These are phyloP conservation scores for Prostheceraeus crozeri DNA, from an alignment of 2,888 invertebrate genomes.

Conservation along the genomic window DNA sequence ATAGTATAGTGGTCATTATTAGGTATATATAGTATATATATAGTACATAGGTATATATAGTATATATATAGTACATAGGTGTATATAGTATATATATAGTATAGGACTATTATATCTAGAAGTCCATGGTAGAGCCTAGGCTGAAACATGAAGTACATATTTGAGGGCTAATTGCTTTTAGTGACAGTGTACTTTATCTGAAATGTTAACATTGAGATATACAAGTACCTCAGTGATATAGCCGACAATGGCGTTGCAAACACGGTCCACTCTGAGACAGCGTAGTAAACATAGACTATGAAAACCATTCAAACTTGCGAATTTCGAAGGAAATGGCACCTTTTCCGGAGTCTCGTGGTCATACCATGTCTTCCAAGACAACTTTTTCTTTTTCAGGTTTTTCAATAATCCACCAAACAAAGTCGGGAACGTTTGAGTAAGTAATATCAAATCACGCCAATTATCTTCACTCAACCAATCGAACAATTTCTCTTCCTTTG, in stretches of 20 bases:
- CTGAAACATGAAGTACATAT: no score
- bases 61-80: no score
- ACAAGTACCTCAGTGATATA: constrained; percentile 36
- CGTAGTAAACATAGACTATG: constrained; percentile 37
- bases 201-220: no score
- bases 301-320: constrained; percentile 26
- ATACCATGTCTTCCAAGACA: constrained; percentile 36
- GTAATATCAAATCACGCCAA: constrained; percentile 34
- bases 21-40: no score
- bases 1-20: no score
- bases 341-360: constrained; percentile 30
- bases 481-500: constrained; percentile 23
- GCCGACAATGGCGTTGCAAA: constrained; percentile 34
- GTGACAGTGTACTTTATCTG: no score
- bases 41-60: no score
- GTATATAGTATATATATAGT: no score
- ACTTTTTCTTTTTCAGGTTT: constrained; percentile 26
- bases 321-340: background rate
- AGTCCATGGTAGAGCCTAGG: no score
- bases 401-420: constrained; percentile 31
- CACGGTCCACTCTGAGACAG: constrained; percentile 37
- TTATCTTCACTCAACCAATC: constrained; percentile 35
- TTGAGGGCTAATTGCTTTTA: no score
- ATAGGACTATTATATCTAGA: no score
- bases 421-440: constrained; percentile 4